A percentile compares a stretch with the other conserved stretches of the same genome.
Conservation (phyloP, 2,888 invertebrate species). For the Litoditis marina region DNA sequence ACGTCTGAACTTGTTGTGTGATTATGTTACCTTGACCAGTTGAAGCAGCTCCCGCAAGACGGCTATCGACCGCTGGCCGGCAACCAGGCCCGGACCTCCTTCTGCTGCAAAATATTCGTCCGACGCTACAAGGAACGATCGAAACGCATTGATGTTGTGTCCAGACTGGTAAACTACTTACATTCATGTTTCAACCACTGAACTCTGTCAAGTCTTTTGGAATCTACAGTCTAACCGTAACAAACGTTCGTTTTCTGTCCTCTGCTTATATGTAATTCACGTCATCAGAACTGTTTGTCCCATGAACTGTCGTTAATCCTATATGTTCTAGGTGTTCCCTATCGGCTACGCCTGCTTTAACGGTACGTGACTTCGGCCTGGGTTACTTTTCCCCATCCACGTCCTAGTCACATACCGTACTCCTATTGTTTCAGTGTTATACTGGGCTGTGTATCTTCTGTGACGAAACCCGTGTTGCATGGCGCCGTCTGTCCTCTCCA, state of each 20-base stretch:
- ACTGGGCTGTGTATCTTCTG: slow-evolving; percentile 60
- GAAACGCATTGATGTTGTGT: slow-evolving; percentile 60
- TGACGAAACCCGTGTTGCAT: no score
- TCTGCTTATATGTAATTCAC: no score
- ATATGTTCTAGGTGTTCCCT: slow-evolving; percentile 56
- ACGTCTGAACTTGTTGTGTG: no score
- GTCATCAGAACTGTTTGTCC: no score
- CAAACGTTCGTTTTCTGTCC: no score
- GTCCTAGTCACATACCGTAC: neutral
- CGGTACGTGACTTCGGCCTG: no score
- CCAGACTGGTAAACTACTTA: slow-evolving; percentile 45
- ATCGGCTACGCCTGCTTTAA: slow-evolving; percentile 60
- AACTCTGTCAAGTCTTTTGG: no score
- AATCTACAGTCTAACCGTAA: no score
- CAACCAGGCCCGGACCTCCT: slow-evolving; percentile 41
- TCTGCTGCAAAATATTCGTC: slow-evolving; percentile 58
- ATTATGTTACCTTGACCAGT: no score
- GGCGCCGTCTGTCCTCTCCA: neutral
- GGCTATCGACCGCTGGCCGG: slow-evolving; percentile 33
- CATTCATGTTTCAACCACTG: no score
- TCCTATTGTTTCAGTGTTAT: slow-evolving; percentile 54
- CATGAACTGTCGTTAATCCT: no score
- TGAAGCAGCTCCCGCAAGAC: slow-evolving; percentile 22
- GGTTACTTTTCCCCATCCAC: slow-evolving; percentile 1
- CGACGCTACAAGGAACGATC: slow-evolving; percentile 58